Evolutionary conservation across 2,797 vertebrate genomes (phyloP).

Genomic region (Brachyrhaphis roseni): DNA sequence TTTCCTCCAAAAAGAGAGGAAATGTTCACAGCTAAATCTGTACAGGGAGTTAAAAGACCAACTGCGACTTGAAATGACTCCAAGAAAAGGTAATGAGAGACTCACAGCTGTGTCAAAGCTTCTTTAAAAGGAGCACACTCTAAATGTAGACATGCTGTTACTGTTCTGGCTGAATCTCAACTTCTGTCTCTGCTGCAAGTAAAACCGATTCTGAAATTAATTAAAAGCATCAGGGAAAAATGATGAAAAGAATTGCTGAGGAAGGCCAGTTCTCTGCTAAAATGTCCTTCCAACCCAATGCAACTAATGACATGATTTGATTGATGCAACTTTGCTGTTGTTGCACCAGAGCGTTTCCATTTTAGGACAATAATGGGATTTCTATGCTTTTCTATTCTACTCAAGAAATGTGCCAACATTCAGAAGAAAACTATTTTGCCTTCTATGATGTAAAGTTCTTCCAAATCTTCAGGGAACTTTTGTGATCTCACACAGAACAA

Average conservation of each 20-base stretch:
- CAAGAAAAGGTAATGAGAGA: constrained; percentile 27
- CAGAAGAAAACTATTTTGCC: not conserved
- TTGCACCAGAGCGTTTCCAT: too few relatives aligned
- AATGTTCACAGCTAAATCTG: not conserved
- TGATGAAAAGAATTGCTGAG: not conserved
- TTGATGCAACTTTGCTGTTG: too few relatives aligned
- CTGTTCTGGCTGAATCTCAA: constrained; percentile 6
- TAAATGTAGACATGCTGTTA: constrained; percentile 1
- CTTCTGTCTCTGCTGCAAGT: not conserved
- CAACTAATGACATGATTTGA: too few relatives aligned
- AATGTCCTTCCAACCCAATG: too few relatives aligned
- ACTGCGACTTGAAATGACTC: constrained; percentile 21
- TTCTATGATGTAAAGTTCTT: not conserved
- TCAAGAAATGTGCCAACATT: not conserved
- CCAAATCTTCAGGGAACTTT: not conserved
- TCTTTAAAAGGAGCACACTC: not conserved
- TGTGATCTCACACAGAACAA: not conserved
- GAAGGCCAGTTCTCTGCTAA: too few relatives aligned
- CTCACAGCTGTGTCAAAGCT: not conserved
- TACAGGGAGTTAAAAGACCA: not conserved
- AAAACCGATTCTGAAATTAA: not conserved
- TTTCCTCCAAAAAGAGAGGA: not conserved
- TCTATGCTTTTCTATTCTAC: too few relatives aligned
- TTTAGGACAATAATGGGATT: too few relatives aligned
- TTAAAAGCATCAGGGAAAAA: not conserved